These are phyloP conservation scores for Baccha elongata DNA, from an alignment of 2,888 invertebrate species.

Conservation along the genomic window DNA sequence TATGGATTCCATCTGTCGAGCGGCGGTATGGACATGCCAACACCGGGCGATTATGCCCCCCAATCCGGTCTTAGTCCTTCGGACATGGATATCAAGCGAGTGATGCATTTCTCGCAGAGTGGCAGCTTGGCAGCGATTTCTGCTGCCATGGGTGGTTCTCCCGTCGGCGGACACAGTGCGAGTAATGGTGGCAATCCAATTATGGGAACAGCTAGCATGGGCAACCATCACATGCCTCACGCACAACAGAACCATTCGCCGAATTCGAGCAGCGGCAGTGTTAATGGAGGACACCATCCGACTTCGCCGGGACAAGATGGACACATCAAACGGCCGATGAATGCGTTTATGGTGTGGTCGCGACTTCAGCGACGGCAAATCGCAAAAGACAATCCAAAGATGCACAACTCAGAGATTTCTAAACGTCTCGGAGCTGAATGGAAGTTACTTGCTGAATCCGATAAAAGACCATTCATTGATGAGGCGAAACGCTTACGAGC, in stretches of 20 bases:
- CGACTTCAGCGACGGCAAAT: constrained; percentile 95
- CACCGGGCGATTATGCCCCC: constrained; percentile 81
- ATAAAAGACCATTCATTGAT: constrained; percentile 97
- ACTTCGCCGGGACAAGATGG: constrained; percentile 84
- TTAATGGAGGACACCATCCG: constrained; percentile 75
- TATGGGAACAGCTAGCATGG: constrained; percentile 80
- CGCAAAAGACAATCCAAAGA: constrained; percentile 96
- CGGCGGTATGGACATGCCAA: constrained; percentile 81
- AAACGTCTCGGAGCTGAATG: constrained; percentile 96
- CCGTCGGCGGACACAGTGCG: constrained; percentile 79
- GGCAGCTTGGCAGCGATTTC: constrained; percentile 80
- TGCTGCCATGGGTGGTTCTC: constrained; percentile 81
- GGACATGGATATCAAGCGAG: constrained; percentile 82
- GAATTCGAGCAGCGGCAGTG: constrained; percentile 76
- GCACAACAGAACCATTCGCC: constrained; percentile 80
- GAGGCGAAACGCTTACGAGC: constrained; percentile 95
- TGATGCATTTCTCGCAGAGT: constrained; percentile 81
- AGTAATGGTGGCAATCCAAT: constrained; percentile 77
- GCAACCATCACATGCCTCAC: constrained; percentile 77
- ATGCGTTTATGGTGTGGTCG: constrained; percentile 99
- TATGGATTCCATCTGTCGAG: constrained; percentile 81
- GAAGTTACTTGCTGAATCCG: constrained; percentile 93
- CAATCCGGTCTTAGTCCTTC: constrained; percentile 78
- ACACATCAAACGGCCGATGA: constrained; percentile 98
- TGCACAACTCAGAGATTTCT: constrained; percentile 95